Evolutionary conservation across 2,888 invertebrate genomes (phyloP).

Genomic region (Coenonympha glycerion): DNA sequence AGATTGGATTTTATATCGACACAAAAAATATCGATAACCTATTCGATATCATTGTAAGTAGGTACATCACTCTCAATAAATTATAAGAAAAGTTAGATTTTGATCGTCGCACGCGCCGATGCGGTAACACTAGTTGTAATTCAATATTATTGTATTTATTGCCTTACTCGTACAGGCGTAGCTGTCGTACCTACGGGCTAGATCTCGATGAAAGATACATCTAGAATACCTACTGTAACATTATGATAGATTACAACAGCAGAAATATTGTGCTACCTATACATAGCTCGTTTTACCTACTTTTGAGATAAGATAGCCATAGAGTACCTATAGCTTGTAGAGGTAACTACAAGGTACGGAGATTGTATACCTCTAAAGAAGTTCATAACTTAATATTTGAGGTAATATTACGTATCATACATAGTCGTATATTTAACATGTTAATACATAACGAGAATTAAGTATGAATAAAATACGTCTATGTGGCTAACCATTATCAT

Average conservation of each 20-base stretch:
- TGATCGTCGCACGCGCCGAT: slow-evolving; percentile 66
- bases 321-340: too few species aligned
- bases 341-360: too few species aligned
- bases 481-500: slow-evolving; percentile 3
- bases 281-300: too few species aligned
- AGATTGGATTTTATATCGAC: too few species aligned
- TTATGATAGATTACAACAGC: too few species aligned
- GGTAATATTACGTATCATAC: not conserved
- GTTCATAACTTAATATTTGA: not conserved
- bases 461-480: slow-evolving; percentile 11
- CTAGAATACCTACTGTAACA: not conserved
- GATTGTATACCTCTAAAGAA: too few species aligned
- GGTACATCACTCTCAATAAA: slow-evolving; percentile 24
- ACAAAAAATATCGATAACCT: slow-evolving; percentile 27
- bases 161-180: slow-evolving; percentile 24
- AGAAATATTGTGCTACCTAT: too few species aligned
- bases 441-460: not conserved
- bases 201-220: slow-evolving; percentile 5
- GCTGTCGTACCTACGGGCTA: slow-evolving; percentile 20
- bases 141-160: slow-evolving; percentile 44
- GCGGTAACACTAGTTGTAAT: slow-evolving; percentile 63
- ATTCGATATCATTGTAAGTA: too few species aligned
- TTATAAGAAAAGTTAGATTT: slow-evolving; percentile 47
- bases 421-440: not conserved
- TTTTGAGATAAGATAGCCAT: too few species aligned